Evolutionary conservation across 2,113 vertebrate genomes (phyloP).

Genomic region (Butorides virescens): DNA sequence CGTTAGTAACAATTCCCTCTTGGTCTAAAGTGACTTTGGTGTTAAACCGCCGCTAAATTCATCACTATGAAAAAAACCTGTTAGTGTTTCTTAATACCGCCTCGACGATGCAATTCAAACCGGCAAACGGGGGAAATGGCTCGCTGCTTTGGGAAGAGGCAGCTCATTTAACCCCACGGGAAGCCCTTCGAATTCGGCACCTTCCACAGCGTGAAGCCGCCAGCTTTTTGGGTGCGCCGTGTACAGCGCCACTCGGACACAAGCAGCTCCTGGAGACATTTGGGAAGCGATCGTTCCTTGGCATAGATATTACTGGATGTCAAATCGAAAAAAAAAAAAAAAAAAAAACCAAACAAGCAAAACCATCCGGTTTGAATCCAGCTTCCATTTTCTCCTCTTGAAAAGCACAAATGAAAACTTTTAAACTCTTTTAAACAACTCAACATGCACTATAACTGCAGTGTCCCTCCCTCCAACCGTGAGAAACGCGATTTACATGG

Average conservation of each 20-base stretch:
- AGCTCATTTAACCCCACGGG: not conserved
- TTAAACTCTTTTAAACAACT: conserved; percentile 42
- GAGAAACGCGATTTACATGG: conserved; percentile 52
- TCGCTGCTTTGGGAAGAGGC: not conserved
- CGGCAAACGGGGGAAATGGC: not conserved
- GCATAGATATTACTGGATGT: conserved; percentile 3
- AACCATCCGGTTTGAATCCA: conserved; percentile 48
- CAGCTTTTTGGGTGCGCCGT: not conserved
- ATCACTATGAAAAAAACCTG: not conserved
- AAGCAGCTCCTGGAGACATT: conserved; percentile 3
- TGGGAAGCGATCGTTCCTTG: conserved; percentile 36
- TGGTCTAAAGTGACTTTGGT: conserved; percentile 42
- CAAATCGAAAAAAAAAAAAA: not conserved
- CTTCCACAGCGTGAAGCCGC: not conserved
- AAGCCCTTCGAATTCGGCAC: not conserved
- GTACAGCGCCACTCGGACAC: not conserved
- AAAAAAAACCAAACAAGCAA: not conserved
- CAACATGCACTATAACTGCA: conserved; percentile 56
- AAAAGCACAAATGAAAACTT: conserved; percentile 39
- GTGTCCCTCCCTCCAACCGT: conserved; percentile 19
- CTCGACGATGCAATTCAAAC: not conserved
- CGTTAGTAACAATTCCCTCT: not conserved
- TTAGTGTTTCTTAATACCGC: conserved; percentile 20
- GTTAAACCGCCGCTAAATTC: conserved; percentile 22
- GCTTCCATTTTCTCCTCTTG: conserved; percentile 42